Evolutionary conservation across 2,888 invertebrate genomes (phyloP), one percentile per base, ranked within the genome.

Genomic region (Protonemura montana): DNA sequence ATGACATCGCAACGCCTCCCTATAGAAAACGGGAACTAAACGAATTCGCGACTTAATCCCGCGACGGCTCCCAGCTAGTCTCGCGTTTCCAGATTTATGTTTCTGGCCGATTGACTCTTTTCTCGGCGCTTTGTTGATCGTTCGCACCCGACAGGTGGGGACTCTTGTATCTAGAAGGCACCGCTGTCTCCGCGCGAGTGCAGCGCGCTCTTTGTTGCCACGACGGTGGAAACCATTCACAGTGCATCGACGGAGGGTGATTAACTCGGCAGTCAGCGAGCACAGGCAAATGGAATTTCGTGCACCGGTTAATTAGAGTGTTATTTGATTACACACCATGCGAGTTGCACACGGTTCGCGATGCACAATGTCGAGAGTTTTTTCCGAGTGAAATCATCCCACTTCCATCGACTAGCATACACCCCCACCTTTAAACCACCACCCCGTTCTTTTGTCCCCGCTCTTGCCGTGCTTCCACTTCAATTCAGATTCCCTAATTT

Each of bases 401-500:
- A 59, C 16, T 59, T 59, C 21, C 13, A 27, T 10, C 77, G 28
- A 78, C 16, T 25, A 6, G n/a, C 28, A 26, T n/a, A n/a, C n/a
- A n/a, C n/a, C n/a, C n/a, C n/a, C n/a, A n/a, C n/a, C n/a, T n/a
- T n/a, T n/a, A n/a, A n/a, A n/a, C n/a, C 78, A 25, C 28, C 26
- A 3, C 78, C 78, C 2, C n/a, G 26, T 59, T 59, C 59, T 59
- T 59, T 59, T 59, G 59, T 59, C 30, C 81, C 77, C 29, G 5
- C 35, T 29, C 78, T 35, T 2, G n/a, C 29, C 77, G n/a, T 28
- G 83, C 84, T 84, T 86, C 78, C 86, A 84, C 86, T 85, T 84
- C 85, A 77, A 84, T 85, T 84, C 85, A 77, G 86, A 86, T 86
- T 86, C 84, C 86, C 84, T 86, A 86, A 86, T 86, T 86, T 86